Base-by-base conservation (phyloP, 2,797 vertebrate species). In the Hozukius guyotensis region DNA sequence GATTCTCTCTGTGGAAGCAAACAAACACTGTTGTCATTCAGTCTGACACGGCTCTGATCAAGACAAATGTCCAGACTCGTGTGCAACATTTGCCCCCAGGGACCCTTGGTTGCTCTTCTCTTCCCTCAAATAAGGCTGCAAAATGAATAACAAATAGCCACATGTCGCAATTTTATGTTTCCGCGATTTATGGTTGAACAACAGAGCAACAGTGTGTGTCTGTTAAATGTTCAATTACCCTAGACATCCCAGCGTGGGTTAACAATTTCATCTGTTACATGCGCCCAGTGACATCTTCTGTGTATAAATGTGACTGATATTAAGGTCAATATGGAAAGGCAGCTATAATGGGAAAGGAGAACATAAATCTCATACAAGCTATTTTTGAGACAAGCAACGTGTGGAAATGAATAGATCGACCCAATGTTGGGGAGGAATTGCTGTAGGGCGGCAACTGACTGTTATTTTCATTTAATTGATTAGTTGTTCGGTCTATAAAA, bases 41-140 rank as follows among this genome's bases (percentile, higher is more conserved):
- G 52, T 64, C 12, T 61, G 81, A 88, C 78, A 34, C n/a, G 1
- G 34, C 53, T 75, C 61, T 70, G 57, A 92, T 82, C 63, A 80
- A 92, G 89, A 93, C 81, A 83, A 91, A 93, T 84, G 86, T 85
- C 71, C 82, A 69, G 72, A 78, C 72, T 64, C 72, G 29, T 52
- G 34, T 36, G 78, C 36, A 77, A 66, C 29, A 75, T 75, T 87
- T 81, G 79, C 75, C 88, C 85, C 78, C 12, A 0, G 75, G 76
- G 88, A 88, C 82, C 56, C 70, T 69, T 59, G 38, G 64, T 27
- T 27, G 62, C 49, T 73, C 77, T 9, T 79, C 67, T 78, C 79
- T 75, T 78, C 70, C 67, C 63, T 85, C 75, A 79, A 86, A 89
- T 78, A 77, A 81, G 32, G 57, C 78, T 77, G 49, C 24, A 76